Conservation (phyloP, 2,888 invertebrate species). For the Cryptocephalus moraei region DNA sequence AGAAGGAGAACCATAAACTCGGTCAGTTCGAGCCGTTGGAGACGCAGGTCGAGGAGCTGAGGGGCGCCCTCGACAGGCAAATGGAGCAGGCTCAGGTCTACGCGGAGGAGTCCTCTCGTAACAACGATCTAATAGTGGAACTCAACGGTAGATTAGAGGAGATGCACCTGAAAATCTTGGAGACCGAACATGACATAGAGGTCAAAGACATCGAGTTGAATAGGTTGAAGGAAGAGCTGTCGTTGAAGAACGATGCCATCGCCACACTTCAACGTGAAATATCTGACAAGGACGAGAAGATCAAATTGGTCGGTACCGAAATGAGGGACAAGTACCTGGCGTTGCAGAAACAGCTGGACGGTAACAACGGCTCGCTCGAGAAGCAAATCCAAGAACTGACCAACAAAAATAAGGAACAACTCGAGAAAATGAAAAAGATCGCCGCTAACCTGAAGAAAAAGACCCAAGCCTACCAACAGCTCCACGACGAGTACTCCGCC, state of each 20-base stretch:
- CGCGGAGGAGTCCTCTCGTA: slow-evolving; percentile 47
- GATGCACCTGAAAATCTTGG: slow-evolving; percentile 46
- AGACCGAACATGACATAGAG: slow-evolving; percentile 23
- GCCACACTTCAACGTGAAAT: slow-evolving; percentile 37
- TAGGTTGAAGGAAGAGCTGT: slow-evolving; percentile 30
- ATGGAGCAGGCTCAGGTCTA: slow-evolving; percentile 43
- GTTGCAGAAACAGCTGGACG: slow-evolving; percentile 32
- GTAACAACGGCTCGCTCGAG: slow-evolving; percentile 28
- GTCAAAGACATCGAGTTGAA: slow-evolving; percentile 42
- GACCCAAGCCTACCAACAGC: slow-evolving; percentile 50
- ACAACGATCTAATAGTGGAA: slow-evolving; percentile 46
- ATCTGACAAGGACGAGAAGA: slow-evolving; percentile 37
- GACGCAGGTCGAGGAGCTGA: slow-evolving; percentile 46
- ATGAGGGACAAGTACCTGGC: slow-evolving; percentile 33
- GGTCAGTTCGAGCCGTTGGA: slow-evolving; percentile 39
- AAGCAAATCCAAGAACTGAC: slow-evolving; percentile 43
- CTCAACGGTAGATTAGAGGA: slow-evolving; percentile 45
- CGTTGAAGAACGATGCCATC: slow-evolving; percentile 30
- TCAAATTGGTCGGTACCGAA: slow-evolving; percentile 30
- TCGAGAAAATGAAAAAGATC: slow-evolving; percentile 70
- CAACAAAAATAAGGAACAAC: slow-evolving; percentile 54
- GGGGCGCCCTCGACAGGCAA: slow-evolving; percentile 44
- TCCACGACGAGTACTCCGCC: slow-evolving; percentile 42
- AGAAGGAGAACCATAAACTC: slow-evolving; percentile 41
- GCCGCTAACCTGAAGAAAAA: slow-evolving; percentile 70